Percentiles rank a stretch among this genome's conserved stretches.
These are phyloP conservation scores for Archocentrus centrarchus DNA, from an alignment of 2,113 vertebrate genomes.

Conservation along the genomic window DNA sequence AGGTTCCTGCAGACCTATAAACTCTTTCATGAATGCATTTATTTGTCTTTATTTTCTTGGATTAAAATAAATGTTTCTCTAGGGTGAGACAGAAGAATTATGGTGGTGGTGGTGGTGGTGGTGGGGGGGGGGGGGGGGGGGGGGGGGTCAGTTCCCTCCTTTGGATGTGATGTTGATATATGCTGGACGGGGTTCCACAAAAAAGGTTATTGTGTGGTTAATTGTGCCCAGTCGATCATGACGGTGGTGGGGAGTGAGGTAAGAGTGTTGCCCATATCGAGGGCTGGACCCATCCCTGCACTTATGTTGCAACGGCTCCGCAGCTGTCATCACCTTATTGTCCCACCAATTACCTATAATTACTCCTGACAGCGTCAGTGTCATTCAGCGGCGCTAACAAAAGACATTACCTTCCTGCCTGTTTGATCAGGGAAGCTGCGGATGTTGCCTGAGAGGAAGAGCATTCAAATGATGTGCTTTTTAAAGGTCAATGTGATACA, in stretches of 20 bases:
- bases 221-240: slow-evolving; percentile 71
- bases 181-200: slow-evolving; percentile 60
- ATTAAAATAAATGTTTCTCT: slow-evolving; percentile 56
- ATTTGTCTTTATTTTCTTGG: slow-evolving; percentile 45
- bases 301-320: slow-evolving; percentile 58
- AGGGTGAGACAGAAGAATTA: background rate
- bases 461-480: slow-evolving; percentile 10
- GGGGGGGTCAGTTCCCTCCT: slow-evolving; percentile 6
- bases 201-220: slow-evolving; percentile 76
- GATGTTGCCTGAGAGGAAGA: slow-evolving; percentile 26
- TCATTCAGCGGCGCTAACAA: slow-evolving; percentile 70
- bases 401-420: slow-evolving; percentile 64
- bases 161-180: slow-evolving; percentile 67
- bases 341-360: slow-evolving; percentile 81
- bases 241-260: slow-evolving; percentile 59
- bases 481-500: slow-evolving; percentile 6
- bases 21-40: slow-evolving; percentile 4
- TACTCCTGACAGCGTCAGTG: slow-evolving; percentile 74
- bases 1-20: slow-evolving; percentile 15
- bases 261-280: slow-evolving; percentile 27
- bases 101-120: too few species aligned
- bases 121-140: too few species aligned
- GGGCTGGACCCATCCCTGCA: slow-evolving; percentile 42
- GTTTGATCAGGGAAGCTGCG: slow-evolving; percentile 58
- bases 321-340: slow-evolving; percentile 82